Conservation (phyloP, 1,140 invertebrate genomes). For the Leptopilina clavipes region DNA sequence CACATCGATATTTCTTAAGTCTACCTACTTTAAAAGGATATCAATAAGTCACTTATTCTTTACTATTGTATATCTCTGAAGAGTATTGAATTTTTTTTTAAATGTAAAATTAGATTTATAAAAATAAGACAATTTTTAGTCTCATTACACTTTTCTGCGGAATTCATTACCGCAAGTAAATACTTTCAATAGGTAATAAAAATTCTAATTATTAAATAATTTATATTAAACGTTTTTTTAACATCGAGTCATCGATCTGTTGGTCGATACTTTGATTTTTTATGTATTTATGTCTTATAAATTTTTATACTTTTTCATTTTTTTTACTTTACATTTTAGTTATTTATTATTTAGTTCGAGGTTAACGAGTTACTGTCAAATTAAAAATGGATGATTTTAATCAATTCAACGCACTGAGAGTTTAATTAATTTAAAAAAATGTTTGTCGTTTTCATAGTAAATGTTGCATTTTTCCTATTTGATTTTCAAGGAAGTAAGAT, state of each 20-base stretch:
- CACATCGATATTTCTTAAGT: too few relatives aligned
- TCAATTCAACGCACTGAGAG: not conserved
- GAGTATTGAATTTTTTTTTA: too few relatives aligned
- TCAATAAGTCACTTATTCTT: too few relatives aligned
- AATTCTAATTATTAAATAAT: not conserved
- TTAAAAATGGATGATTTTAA: conserved; percentile 21
- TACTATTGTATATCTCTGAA: too few relatives aligned
- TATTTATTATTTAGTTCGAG: conserved; percentile 30
- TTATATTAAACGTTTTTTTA: too few relatives aligned
- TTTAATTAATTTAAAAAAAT: too few relatives aligned
- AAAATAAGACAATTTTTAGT: too few relatives aligned
- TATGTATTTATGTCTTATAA: conserved; percentile 40
- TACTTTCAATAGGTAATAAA: conserved; percentile 20
- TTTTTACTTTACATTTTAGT: not conserved
- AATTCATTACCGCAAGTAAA: conserved; percentile 17
- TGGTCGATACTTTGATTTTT: conserved; percentile 23
- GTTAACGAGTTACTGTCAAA: conserved; percentile 36
- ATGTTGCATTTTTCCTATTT: not conserved
- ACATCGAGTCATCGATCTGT: conserved; percentile 9
- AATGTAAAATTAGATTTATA: too few relatives aligned
- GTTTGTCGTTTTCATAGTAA: too few relatives aligned
- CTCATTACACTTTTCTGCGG: conserved; percentile 5
- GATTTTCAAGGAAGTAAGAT: not conserved
- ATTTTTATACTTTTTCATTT: conserved; percentile 14
- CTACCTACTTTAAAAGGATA: too few relatives aligned